Evolutionary conservation across 1,140 invertebrate species (phyloP).

Genomic region (Brachionus asplanchnoidis): DNA sequence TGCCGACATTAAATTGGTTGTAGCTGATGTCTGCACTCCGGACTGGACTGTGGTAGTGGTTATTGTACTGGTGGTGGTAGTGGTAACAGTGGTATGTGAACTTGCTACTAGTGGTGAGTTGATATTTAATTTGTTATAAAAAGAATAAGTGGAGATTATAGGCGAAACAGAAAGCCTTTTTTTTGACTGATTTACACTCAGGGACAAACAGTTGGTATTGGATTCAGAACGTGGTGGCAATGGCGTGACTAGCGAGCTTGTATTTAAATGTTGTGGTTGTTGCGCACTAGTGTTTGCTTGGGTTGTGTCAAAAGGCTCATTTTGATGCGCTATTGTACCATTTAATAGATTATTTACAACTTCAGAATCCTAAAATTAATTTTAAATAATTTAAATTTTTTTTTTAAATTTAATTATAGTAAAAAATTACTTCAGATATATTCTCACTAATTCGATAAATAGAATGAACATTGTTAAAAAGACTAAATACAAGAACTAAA

Average conservation of each 20-base stretch:
- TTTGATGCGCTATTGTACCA: conserved; percentile 23
- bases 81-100: not conserved
- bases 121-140: conserved; percentile 35
- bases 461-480: conserved; percentile 22
- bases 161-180: conserved; percentile 36
- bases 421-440: not conserved
- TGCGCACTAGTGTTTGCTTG: not conserved
- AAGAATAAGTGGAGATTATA: conserved; percentile 21
- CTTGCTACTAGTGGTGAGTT: conserved; percentile 23
- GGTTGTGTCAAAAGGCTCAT: not conserved
- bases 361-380: not conserved
- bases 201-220: not conserved
- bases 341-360: conserved; percentile 28
- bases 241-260: not conserved
- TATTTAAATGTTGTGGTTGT: not conserved
- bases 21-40: not conserved
- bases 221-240: not conserved
- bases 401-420: not conserved
- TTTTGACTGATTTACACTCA: conserved; percentile 14
- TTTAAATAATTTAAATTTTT: not conserved
- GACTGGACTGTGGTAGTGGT: not conserved
- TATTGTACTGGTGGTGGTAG: not conserved
- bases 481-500: conserved; percentile 22
- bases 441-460: conserved; percentile 32
- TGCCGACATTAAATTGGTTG: not conserved